Evolutionary conservation across 2,797 vertebrate species (phyloP).

Genomic region (Kryptolebias ocellatus): DNA sequence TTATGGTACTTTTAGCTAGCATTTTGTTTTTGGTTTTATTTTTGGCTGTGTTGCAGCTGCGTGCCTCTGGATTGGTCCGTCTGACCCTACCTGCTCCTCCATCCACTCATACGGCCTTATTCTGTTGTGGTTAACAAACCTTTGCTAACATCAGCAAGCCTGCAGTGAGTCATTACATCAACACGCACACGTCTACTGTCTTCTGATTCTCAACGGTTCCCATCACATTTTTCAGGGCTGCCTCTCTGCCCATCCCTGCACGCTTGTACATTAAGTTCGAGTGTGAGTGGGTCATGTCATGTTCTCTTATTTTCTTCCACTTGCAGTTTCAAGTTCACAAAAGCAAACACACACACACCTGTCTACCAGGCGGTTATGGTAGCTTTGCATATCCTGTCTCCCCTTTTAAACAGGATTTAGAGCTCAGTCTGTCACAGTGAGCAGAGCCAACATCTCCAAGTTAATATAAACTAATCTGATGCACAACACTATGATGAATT

Average conservation of each 20-base stretch:
- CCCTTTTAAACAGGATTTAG: conserved; percentile 62
- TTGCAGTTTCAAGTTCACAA: conserved; percentile 35
- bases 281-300: not conserved
- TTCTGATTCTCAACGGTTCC: conserved; percentile 33
- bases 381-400: conserved; percentile 65
- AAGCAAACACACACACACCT: conserved; percentile 44
- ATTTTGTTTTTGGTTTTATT: no score
- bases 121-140: conserved; percentile 48
- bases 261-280: not conserved
- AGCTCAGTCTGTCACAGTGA: conserved; percentile 44
- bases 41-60: not conserved
- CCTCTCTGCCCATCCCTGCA: not conserved
- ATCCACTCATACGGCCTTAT: conserved; percentile 56
- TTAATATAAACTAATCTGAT: conserved; percentile 11
- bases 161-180: conserved; percentile 72
- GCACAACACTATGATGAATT: not conserved
- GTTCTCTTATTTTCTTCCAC: not conserved
- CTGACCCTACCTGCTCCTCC: conserved; percentile 35
- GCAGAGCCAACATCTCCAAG: conserved; percentile 11
- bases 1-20: no score
- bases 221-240: conserved; percentile 37
- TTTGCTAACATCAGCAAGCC: conserved; percentile 59
- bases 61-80: conserved; percentile 26
- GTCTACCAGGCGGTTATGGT: conserved; percentile 49
- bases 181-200: conserved; percentile 55